Percentiles rank a stretch among this genome's conserved stretches.
These are phyloP conservation scores for Morelia viridis DNA, from an alignment of 2,797 vertebrate genomes.

Conservation along the genomic window DNA sequence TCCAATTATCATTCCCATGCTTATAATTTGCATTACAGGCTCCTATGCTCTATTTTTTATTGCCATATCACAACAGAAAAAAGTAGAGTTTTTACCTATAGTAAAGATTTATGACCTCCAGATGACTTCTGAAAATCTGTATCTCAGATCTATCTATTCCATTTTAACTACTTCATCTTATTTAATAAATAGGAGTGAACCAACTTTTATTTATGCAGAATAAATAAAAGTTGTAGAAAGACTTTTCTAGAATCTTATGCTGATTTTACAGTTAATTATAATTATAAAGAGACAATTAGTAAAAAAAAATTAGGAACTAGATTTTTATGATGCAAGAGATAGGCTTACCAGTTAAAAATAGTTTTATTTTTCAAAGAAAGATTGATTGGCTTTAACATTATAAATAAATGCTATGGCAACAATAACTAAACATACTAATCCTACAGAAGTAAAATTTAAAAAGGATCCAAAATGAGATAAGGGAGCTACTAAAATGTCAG, in stretches of 20 bases:
- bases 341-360: not conserved
- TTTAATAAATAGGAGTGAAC: no score
- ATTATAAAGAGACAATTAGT: not conserved
- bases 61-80: not conserved
- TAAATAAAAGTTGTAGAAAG: not conserved
- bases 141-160: not conserved
- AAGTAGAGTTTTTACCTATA: not conserved
- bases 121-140: not conserved
- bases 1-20: not conserved
- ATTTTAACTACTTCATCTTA: no score
- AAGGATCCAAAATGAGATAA: not conserved
- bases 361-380: slow-evolving; percentile 10
- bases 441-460: not conserved
- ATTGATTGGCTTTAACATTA: not conserved
- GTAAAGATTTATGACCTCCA: not conserved
- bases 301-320: not conserved
- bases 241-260: not conserved
- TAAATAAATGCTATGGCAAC: slow-evolving; percentile 15
- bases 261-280: slow-evolving; percentile 12
- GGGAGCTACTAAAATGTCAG: slow-evolving; percentile 20
- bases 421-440: slow-evolving; percentile 4
- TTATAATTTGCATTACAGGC: not conserved
- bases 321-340: rapidly evolving
- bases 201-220: not conserved
- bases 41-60: not conserved